Evolutionary conservation across 2,797 vertebrate genomes (phyloP).

Genomic region (Phyllotis vaccarum): DNA sequence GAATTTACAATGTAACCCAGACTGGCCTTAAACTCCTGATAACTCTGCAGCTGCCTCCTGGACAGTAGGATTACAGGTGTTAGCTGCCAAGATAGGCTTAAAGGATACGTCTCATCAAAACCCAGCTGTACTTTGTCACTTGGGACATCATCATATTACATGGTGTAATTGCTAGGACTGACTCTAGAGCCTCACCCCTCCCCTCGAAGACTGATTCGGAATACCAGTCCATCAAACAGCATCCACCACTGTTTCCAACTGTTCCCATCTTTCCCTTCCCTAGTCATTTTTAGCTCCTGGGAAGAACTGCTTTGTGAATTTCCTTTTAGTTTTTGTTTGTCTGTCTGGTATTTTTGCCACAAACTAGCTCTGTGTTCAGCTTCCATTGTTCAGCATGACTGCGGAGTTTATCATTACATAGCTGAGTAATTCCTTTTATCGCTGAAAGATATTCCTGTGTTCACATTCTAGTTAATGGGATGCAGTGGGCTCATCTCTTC

Average conservation of each 20-base stretch:
- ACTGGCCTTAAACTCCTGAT: neutral
- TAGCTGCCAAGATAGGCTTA: neutral
- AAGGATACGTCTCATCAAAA: neutral
- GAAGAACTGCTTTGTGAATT: neutral
- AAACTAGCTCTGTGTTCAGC: neutral
- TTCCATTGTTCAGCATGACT: neutral
- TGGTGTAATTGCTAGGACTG: neutral
- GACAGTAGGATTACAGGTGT: neutral
- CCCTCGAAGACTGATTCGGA: neutral
- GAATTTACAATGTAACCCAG: neutral
- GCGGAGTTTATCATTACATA: neutral
- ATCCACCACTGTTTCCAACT: neutral
- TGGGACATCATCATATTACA: neutral
- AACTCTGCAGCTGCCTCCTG: neutral
- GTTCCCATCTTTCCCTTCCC: neutral
- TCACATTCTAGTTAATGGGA: neutral
- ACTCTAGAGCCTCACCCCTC: neutral
- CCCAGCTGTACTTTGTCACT: neutral
- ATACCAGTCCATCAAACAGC: neutral
- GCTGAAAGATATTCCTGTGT: too few relatives aligned
- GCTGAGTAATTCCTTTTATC: neutral
- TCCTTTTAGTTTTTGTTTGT: neutral
- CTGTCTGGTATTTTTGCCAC: neutral
- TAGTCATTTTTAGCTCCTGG: neutral
- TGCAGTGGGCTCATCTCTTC: neutral